Evolutionary conservation across 2,113 vertebrate species (phyloP).

Genomic region (Elachura formosa): DNA sequence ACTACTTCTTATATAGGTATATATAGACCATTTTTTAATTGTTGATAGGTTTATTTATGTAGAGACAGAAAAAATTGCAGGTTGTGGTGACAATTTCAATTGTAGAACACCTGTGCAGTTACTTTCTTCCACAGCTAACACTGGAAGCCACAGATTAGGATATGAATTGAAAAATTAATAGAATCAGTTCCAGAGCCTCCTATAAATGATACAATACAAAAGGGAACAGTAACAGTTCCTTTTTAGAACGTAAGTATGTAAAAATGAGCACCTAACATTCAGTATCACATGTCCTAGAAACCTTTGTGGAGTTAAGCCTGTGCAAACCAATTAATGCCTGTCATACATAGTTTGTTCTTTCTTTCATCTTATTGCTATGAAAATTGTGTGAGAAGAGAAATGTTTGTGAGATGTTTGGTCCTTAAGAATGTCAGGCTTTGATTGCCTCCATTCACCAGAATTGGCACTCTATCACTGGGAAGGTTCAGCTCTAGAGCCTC

Average conservation of each 20-base stretch:
- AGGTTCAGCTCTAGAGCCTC: background rate
- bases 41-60: background rate
- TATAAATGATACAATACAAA: background rate
- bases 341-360: background rate
- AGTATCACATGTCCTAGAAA: background rate
- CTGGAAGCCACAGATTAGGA: background rate
- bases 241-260: background rate
- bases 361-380: background rate
- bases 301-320: background rate
- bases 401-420: background rate
- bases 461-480: background rate
- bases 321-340: background rate
- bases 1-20: background rate
- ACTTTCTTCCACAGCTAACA: background rate
- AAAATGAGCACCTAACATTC: background rate
- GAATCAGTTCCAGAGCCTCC: background rate
- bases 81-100: background rate
- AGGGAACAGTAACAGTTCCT: background rate
- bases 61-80: background rate
- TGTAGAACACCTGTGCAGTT: background rate
- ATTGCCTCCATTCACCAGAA: background rate
- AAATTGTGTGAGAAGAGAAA: background rate
- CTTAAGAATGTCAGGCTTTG: background rate
- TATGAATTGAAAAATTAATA: background rate
- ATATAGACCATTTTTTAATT: background rate